Base-by-base conservation (phyloP, 2,113 vertebrate genomes). In the Tamias sibiricus region DNA sequence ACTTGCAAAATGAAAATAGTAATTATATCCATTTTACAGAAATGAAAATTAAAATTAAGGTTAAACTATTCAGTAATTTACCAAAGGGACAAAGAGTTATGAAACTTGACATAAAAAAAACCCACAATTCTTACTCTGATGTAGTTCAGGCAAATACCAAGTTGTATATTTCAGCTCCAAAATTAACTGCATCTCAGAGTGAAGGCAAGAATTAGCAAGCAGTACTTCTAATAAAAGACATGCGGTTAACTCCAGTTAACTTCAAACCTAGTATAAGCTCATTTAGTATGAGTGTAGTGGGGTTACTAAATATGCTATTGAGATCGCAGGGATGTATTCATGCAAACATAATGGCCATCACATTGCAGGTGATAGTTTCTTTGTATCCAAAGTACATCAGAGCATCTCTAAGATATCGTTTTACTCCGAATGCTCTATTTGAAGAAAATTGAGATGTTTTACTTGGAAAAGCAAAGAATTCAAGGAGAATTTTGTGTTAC, bases 391-490 rank as follows among this genome's bases (percentile, higher is more conserved):
- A 49, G 20, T 94, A 91, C 12, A 54, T 91, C 17, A 95, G 69
- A 94, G 3, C 30, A 44, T 69, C 20, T 72, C 30, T 54, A 80
- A 92, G 42, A 8, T 68, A 54, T 69, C 76, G 5, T 88, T 95
- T 94, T 94, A 40, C 22, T 74, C 28, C 68, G 13, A 20, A 62
- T 84, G 19, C 42, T 79, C 4, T 22, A 75, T 81, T 83, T 90
- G 74, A 95, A 79, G 47, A 95, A 95, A 81, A 71, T 40, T 3
- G 9, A 16, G 8, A 69, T 77, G 26, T 83, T 92, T 84, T 84
- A 71, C 37, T 95, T 91, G 26, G n/a, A 91, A 94, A 94, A 94
- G 24, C 9, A 84, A 93, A 86, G 28, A 72, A 44, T 72, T 81
- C 75, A 89, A 22, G 35, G 95, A 84, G 8, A 24, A 59, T 95